Base-by-base conservation (phyloP, 2,888 invertebrate genomes). In the Alitta virens region DNA sequence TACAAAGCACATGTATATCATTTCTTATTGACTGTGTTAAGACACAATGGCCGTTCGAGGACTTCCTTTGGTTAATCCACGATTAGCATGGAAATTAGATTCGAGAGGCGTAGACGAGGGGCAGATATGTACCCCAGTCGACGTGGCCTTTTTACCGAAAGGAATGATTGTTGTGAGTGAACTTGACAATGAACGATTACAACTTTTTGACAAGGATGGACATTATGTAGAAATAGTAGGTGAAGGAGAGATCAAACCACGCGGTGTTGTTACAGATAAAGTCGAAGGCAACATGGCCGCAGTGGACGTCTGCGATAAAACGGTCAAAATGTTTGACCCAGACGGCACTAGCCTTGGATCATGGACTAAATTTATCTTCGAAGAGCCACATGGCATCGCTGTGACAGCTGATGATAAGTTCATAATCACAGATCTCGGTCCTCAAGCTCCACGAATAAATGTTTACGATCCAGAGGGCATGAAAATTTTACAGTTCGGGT, bases 51-150 rank as follows among this genome's bases (percentile, higher is more conserved):
- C 33, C 5, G 33, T 5, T 12, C 5, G 33, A 33, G 33, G 33
- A 33, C 33, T 12, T 33, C 12, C 33, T 5, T 33, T 33, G 12
- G 46, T 46, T 7, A 18, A n/a, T 16, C 21, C 46, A n/a, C 5
- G n/a, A 21, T 46, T 46, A 46, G 7, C 21, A 5, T 46, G 46
- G 46, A n/a, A 46, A n/a, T 18, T 46, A 7, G 46, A 46, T 5
- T 21, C n/a, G 46, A n/a, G 46, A 7, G 46, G 46, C n/a, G 46
- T 46, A n/a, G 46, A 46, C 46, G 46, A 46, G n/a, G 46, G 46
- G 5, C 46, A 46, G 46, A 46, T 46, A 7, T 46, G 21, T n/a
- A 46, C 46, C 18, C 46, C 46, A 46, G 46, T 46, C 5, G 46
- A 46, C 21, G 46, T 46, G 3, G 5, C 46, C 46, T 9, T 46